Conservation (phyloP, 2,797 vertebrate genomes). For the Momotus momota region DNA sequence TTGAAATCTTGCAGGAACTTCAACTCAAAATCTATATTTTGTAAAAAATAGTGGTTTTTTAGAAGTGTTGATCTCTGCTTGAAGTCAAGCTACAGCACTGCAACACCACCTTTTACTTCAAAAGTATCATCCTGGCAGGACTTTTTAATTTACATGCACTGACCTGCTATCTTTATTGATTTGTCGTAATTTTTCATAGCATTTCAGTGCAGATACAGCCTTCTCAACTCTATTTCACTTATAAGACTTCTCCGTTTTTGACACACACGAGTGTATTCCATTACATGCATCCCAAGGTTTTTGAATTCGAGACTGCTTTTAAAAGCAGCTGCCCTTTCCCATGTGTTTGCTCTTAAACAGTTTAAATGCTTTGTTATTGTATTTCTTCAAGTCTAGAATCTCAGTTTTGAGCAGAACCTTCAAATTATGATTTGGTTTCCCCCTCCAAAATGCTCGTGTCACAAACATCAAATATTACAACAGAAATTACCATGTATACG, state of each 20-base stretch:
- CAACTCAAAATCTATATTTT: neutral
- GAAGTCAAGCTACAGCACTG: neutral
- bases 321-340: neutral
- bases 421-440: neutral
- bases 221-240: neutral
- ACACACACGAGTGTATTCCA: neutral
- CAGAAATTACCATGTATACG: neutral
- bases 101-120: neutral
- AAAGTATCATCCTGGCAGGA: neutral
- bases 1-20: neutral
- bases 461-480: slow-evolving; percentile 10
- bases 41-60: accelerated
- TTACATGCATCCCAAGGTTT: neutral
- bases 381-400: neutral
- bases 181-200: neutral
- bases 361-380: neutral
- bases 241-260: neutral
- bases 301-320: neutral
- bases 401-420: neutral
- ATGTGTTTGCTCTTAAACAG: neutral
- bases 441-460: neutral
- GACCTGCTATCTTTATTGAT: neutral
- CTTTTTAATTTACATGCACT: neutral
- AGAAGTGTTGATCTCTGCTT: neutral
- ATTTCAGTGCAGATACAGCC: neutral